Evolutionary conservation across 2,113 vertebrate species (phyloP), one percentile per base, ranked within the genome.

Genomic region (Ifrita kowaldi): DNA sequence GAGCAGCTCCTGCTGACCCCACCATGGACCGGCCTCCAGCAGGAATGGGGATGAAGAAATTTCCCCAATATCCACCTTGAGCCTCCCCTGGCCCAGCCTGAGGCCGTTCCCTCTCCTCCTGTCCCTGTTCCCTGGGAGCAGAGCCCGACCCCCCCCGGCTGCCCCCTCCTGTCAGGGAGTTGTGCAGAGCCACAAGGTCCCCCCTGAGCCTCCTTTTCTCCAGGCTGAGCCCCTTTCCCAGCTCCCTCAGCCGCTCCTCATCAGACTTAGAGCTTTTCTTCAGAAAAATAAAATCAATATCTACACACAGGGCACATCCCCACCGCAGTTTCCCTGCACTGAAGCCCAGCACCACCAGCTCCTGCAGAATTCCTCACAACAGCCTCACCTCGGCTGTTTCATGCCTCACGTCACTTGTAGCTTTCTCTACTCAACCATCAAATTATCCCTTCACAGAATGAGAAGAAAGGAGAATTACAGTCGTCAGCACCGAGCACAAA

Each of bases 401-500:
- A 53, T 10, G 73, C 70, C 69, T 71, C 23, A 52, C 39, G 74
- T 87, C 94, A 75, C 82, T 73, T 4, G 7, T 2, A 73, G 68
- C 88, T 39, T 73, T 39, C 67, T 53, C 26, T 23, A 14, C 65
- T 33, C 80, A 87, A 79, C 81, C 87, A 89, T 47, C 79, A 88
- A 93, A 96, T 95, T 94, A 95, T 90, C 67, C 53, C 67, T 73
- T 94, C 88, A 88, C 46, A 33, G 33, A 28, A 39, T 7, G 42
- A 28, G 55, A 60, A 80, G 87, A 60, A 93, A 93, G 81, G 87
- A 76, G 85, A 95, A 94, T 92, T 95, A 76, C 75, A 86, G 85
- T 85, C 22, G 0, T 97, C 95, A 90, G 70, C 56, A 68, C 24
- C 2, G 8, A 68, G 80, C 85, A 82, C 75, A 85, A 73, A 71